Base-by-base conservation (phyloP, 2,888 invertebrate species). In the Oxytorus armatus region DNA sequence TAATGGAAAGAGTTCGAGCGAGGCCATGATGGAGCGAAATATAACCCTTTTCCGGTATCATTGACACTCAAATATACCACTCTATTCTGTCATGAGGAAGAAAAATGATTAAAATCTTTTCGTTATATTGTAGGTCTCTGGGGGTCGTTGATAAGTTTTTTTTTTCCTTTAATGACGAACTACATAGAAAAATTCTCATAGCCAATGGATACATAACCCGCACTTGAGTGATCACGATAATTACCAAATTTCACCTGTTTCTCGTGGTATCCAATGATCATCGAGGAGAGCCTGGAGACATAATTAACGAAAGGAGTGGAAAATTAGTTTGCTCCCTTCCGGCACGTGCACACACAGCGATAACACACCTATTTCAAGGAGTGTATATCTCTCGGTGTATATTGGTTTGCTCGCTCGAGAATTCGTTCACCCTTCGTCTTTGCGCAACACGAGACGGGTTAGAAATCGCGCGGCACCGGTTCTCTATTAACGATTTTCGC, bases 281-380 rank as follows among this genome's bases (percentile, higher is more conserved):
- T 57, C 55, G 42, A 3, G 16, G 8, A 53, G 29, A 55, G 55
- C 44, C 42, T 44, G 29, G 55, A 57, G 69, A 69, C 55, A 57
- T 44, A 55, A 69, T 69, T 69, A 69, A 69, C 42, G 66, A 78
- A 49, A 61, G 47, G 11, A 72, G 51, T 68, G 51, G 68, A 61
- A 73, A 78, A 78, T 78, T 78, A 73, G 51, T 73, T 73, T 51
- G 42, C 59, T 66, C 59, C 68, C 68, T 39, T 39, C 18, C 25
- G 44, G 33, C 65, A 14, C 21, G 47, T 23, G 53, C 18, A 25
- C 61, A 39, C n/a, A 7, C 11, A 49, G 18, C 10, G 16, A 18
- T 33, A 49, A 7, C n/a, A 51, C 51, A 51, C 21, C 23, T 8
- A 51, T 21, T 36, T 51, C n/a, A n/a, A 8, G 5, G 33, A 16